Conservation (phyloP, 2,113 vertebrate genomes). For the Romanogobio albipinnatus region DNA sequence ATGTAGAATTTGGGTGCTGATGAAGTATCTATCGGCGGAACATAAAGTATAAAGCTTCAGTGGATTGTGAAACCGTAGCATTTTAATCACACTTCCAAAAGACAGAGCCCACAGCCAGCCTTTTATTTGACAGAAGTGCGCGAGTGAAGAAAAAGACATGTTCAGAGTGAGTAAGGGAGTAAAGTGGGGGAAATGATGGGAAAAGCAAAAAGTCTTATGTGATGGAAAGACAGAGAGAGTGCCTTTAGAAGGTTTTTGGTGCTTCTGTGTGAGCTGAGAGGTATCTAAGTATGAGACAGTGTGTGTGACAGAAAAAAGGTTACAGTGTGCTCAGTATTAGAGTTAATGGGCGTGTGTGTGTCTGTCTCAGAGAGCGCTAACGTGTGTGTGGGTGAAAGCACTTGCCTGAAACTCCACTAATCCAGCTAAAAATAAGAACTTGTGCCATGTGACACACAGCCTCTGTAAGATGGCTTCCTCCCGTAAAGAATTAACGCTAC, state of each 20-base stretch:
- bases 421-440: constrained; percentile 56
- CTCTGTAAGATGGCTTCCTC: constrained; percentile 44
- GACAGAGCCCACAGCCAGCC: constrained; percentile 4
- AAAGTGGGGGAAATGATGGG: constrained; percentile 26
- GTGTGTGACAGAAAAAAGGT: constrained; percentile 12
- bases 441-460: constrained; percentile 50
- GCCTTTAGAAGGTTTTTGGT: constrained; percentile 13
- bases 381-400: constrained; percentile 44
- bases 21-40: constrained; percentile 9
- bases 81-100: constrained; percentile 36
- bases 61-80: neutral
- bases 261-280: constrained; percentile 31
- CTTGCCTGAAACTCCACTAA: constrained; percentile 47
- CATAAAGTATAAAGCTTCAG: neutral
- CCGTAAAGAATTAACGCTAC: constrained; percentile 10
- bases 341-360: constrained; percentile 15
- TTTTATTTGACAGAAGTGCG: constrained; percentile 1
- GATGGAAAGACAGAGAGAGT: constrained; percentile 23
- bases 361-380: constrained; percentile 32
- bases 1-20: neutral
- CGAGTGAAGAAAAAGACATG: neutral
- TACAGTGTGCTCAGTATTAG: constrained; percentile 1
- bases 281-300: neutral
- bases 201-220: neutral
- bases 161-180: neutral